Evolutionary conservation across 2,113 vertebrate genomes (phyloP).

Genomic region (Eurystomus gularis): DNA sequence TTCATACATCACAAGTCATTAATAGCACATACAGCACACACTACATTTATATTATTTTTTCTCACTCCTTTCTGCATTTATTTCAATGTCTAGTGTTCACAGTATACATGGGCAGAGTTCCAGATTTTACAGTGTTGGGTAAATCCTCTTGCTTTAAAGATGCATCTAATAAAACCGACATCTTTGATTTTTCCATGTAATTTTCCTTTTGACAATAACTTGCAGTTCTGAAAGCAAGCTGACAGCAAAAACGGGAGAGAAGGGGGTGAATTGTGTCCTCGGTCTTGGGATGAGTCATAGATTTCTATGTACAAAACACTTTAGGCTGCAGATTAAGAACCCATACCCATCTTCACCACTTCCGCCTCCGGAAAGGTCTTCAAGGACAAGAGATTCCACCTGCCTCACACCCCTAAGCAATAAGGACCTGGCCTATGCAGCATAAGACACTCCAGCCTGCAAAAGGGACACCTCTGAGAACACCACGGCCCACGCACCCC

Average conservation of each 20-base stretch:
- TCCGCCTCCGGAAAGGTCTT: not conserved
- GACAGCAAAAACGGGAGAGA: rapidly evolving
- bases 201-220: not conserved
- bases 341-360: not conserved
- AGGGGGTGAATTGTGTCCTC: rapidly evolving
- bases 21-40: not conserved
- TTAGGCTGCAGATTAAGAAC: not conserved
- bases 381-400: not conserved
- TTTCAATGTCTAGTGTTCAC: rapidly evolving
- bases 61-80: not conserved
- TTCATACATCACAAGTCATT: not conserved
- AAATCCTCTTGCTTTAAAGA: not conserved
- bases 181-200: not conserved
- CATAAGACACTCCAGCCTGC: not conserved
- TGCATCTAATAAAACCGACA: not conserved
- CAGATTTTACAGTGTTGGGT: not conserved
- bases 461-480: not conserved
- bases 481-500: rapidly evolving
- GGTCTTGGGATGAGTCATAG: not conserved
- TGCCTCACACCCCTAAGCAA: not conserved
- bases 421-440: not conserved
- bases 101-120: not conserved
- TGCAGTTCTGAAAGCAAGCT: not conserved
- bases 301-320: not conserved
- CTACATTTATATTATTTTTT: not conserved